Conservation (phyloP, 2,797 vertebrate genomes). For the Podargus strigoides region DNA sequence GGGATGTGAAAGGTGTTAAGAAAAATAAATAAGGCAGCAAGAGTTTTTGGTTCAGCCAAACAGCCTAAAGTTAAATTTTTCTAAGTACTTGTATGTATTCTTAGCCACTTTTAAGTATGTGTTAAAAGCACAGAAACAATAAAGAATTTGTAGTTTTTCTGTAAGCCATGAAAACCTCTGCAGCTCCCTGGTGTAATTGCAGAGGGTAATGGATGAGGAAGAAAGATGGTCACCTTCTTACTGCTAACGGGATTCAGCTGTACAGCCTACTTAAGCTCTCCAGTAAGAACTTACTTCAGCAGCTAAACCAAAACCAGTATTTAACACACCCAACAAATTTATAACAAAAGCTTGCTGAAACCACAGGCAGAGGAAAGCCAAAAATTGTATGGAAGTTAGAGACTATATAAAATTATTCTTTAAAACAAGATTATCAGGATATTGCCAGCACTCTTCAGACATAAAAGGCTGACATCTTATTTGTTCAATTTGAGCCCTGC, state of each 20-base stretch:
- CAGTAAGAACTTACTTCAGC: background rate
- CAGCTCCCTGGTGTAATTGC: background rate
- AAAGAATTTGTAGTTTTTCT: background rate
- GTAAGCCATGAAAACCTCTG: background rate
- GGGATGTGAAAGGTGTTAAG: constrained; percentile 55
- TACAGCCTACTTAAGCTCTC: background rate
- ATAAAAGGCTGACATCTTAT: background rate
- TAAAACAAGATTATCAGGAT: background rate
- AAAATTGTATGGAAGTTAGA: background rate
- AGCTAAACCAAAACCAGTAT: background rate
- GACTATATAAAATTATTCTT: background rate
- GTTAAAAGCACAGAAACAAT: constrained; percentile 39
- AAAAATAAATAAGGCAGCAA: constrained; percentile 60
- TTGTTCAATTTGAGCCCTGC: background rate
- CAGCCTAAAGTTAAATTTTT: constrained; percentile 34
- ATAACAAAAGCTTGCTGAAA: background rate
- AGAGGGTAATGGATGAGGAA: background rate
- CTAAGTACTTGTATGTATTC: constrained; percentile 4
- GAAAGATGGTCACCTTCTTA: background rate
- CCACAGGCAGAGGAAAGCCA: background rate
- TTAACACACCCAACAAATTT: background rate
- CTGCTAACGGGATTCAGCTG: background rate
- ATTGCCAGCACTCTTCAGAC: background rate
- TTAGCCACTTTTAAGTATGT: constrained; percentile 6
- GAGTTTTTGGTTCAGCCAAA: constrained; percentile 26